phyloP scores from a whole-genome alignment of 2,797 vertebrate genomes.

The Pangasius krempfi region DNA sequence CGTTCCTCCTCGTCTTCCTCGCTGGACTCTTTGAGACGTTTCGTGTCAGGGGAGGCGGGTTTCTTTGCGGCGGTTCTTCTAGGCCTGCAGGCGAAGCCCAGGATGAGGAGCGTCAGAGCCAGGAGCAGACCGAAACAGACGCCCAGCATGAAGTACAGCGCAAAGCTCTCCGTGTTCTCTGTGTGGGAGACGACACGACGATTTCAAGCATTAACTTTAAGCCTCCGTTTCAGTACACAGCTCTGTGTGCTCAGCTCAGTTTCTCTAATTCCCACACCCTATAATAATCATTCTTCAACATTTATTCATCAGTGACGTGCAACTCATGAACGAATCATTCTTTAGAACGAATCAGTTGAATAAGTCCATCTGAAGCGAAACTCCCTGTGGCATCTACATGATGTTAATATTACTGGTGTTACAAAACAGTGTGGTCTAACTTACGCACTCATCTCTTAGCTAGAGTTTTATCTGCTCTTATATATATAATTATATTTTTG shows the following conservation, averaged over 20 bases:
- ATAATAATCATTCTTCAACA: background rate
- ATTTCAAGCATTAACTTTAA: background rate
- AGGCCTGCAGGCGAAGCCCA: constrained; percentile 80
- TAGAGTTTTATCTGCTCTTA: background rate
- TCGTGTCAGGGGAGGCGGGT: constrained; percentile 66
- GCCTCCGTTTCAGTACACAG: background rate
- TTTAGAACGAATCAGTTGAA: background rate
- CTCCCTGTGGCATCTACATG: background rate
- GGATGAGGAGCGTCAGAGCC: constrained; percentile 87
- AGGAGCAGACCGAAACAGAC: constrained; percentile 89
- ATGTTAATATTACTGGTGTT: background rate
- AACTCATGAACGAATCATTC: background rate
- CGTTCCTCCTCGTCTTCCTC: constrained; percentile 75
- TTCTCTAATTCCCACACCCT: background rate
- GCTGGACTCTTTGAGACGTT: constrained; percentile 74
- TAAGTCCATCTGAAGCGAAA: background rate
- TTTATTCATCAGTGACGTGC: background rate
- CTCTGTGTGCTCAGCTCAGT: background rate
- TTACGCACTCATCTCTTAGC: too few relatives aligned
- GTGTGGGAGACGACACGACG: constrained; percentile 8
- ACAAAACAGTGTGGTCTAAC: background rate
- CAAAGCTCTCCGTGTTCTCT: constrained; percentile 91
- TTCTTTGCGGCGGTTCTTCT: constrained; percentile 65
- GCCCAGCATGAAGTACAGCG: constrained; percentile 91
- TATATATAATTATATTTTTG: too few relatives aligned